Conservation (phyloP, 1,140 invertebrate species). For the Neodiprion lecontei region DNA sequence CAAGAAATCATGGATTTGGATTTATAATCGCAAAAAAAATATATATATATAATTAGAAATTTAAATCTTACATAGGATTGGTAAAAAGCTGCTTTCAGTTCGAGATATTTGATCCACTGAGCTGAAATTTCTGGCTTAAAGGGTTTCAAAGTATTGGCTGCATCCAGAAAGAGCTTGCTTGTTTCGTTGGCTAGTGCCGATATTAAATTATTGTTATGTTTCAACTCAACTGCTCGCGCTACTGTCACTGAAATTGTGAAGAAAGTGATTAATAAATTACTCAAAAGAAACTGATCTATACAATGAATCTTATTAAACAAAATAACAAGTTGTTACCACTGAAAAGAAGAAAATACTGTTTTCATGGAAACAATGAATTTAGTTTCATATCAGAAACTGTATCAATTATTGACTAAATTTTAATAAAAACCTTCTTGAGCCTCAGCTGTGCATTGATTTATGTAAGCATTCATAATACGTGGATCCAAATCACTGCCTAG, state of each 20-base stretch:
- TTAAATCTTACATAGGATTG: conserved; percentile 67
- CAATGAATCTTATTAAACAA: conserved; percentile 12
- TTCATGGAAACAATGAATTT: too few relatives aligned
- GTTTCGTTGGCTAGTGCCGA: conserved; percentile 74
- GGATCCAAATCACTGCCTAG: conserved; percentile 70
- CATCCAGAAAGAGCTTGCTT: conserved; percentile 68
- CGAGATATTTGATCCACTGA: conserved; percentile 76
- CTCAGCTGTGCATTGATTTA: conserved; percentile 75
- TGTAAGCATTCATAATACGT: conserved; percentile 69
- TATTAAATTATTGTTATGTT: conserved; percentile 71
- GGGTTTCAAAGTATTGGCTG: conserved; percentile 66
- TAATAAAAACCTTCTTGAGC: conserved; percentile 70
- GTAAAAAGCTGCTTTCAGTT: conserved; percentile 72
- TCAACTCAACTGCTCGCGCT: conserved; percentile 74
- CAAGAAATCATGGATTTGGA: too few relatives aligned
- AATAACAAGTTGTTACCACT: conserved; percentile 9
- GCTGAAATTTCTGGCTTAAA: conserved; percentile 65
- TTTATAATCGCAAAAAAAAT: conserved; percentile 9
- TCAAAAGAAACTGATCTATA: not conserved
- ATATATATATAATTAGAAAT: conserved; percentile 15
- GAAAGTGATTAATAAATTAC: not conserved
- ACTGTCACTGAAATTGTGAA: conserved; percentile 67
- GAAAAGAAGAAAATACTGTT: not conserved
- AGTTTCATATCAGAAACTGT: too few relatives aligned
- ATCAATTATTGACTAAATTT: not conserved